phyloP scores from a whole-genome alignment of 2,888 invertebrate species.

The Conomelus anceps region DNA sequence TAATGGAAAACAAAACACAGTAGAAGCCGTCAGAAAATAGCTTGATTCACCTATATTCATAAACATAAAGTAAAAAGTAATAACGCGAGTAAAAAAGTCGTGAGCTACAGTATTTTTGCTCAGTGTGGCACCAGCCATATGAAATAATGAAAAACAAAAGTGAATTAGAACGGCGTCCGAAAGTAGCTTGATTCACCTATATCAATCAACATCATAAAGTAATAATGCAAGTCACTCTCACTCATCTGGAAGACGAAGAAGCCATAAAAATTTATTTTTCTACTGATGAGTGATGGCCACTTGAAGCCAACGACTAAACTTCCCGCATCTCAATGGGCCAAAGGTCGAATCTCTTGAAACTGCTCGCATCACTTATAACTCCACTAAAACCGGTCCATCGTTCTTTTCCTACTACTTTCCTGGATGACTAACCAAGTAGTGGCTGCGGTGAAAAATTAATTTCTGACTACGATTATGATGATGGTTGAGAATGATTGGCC shows the following conservation, averaged over 20 bases:
- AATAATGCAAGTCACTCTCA: background rate
- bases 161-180: background rate
- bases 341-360: background rate
- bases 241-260: background rate
- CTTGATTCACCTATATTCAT: too few relatives aligned
- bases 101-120: too few relatives aligned
- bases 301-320: background rate
- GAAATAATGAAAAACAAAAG: too few relatives aligned
- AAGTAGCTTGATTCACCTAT: background rate
- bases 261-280: background rate
- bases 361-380: background rate
- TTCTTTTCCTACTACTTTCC: background rate
- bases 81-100: too few relatives aligned
- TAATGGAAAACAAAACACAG: too few relatives aligned
- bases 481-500: background rate
- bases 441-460: background rate
- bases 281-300: background rate
- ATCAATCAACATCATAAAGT: too few relatives aligned
- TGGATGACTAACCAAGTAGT: background rate
- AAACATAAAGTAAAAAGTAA: too few relatives aligned
- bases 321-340: background rate
- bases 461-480: background rate
- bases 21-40: too few relatives aligned
- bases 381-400: background rate
- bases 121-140: too few relatives aligned